A percentile compares a stretch with the other conserved stretches of the same genome.
Conservation (phyloP, 1,140 invertebrate genomes). For the Ips nitidus region DNA sequence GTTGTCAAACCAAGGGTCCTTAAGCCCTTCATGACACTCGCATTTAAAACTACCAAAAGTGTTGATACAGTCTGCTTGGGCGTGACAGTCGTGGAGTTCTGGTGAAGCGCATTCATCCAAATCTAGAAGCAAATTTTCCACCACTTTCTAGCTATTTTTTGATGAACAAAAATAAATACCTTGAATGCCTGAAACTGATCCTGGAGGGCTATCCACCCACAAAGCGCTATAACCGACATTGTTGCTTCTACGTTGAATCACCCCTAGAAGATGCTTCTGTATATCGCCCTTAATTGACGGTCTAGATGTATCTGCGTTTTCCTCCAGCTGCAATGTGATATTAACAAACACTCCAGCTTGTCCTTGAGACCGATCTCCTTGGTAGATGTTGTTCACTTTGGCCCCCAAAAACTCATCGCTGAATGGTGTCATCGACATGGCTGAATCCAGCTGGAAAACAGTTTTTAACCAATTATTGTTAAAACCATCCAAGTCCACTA, state of each 20-base stretch:
- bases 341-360: conserved; percentile 79
- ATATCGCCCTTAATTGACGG: conserved; percentile 71
- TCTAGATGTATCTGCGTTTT: conserved; percentile 68
- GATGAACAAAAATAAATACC: conserved; percentile 30
- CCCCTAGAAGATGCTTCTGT: conserved; percentile 80
- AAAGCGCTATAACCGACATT: conserved; percentile 84
- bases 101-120: conserved; percentile 84
- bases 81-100: conserved; percentile 90
- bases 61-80: conserved; percentile 83
- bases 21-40: conserved; percentile 75
- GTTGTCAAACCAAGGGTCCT: conserved; percentile 70
- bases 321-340: conserved; percentile 74
- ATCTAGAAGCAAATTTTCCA: conserved; percentile 60
- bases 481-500: conserved; percentile 49
- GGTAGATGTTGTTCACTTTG: conserved; percentile 79
- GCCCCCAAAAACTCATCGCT: conserved; percentile 82
- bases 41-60: conserved; percentile 89
- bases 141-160: not conserved
- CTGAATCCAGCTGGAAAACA: conserved; percentile 74
- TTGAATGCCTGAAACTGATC: conserved; percentile 53
- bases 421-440: conserved; percentile 87
- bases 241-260: conserved; percentile 78
- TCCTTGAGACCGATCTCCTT: conserved; percentile 65
- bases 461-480: conserved; percentile 24
- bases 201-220: conserved; percentile 77